phyloP scores from a whole-genome alignment of 2,888 invertebrate genomes.

The Cyaniris semiargus region DNA sequence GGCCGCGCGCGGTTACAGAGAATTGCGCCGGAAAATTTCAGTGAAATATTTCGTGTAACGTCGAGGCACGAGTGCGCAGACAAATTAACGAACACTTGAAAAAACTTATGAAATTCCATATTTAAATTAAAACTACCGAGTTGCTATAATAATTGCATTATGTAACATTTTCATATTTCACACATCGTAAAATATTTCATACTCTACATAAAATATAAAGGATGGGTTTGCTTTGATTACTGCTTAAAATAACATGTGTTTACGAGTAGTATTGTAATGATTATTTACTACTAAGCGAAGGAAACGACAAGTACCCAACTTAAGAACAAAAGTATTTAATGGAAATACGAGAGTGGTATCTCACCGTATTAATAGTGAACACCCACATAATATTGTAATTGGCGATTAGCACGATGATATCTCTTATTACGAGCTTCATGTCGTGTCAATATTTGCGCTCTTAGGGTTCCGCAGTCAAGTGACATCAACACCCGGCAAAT shows the following conservation, averaged over 20 bases:
- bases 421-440: neutral
- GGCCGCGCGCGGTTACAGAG: neutral
- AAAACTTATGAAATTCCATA: neutral
- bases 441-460: conserved; percentile 2
- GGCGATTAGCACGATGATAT: neutral
- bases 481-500: neutral
- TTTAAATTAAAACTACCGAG: neutral
- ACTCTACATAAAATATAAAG: neutral
- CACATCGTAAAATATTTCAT: neutral
- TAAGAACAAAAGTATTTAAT: too few species aligned
- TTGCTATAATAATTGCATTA: neutral
- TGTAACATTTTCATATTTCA: neutral
- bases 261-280: too few species aligned
- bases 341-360: neutral
- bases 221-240: too few species aligned
- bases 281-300: too few species aligned
- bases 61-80: neutral
- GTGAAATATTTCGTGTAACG: conserved; percentile 37
- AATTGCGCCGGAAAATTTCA: neutral
- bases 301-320: neutral
- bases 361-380: neutral
- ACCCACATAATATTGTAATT: neutral
- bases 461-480: neutral
- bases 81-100: neutral
- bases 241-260: too few species aligned